Conservation (phyloP, 1,140 invertebrate species). For the Phocides pigmalion region DNA sequence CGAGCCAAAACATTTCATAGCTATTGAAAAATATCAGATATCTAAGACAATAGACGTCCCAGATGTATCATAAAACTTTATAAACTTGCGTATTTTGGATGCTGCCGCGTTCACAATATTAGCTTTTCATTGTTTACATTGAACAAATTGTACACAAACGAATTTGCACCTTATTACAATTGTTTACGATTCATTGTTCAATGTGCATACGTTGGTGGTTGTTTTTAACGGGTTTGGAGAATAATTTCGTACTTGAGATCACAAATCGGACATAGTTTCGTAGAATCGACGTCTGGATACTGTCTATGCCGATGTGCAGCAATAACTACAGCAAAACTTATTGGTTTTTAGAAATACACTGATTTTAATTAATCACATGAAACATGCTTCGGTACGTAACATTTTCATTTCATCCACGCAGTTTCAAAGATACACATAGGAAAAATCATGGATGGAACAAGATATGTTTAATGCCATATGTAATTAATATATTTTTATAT, state of each 20-base stretch:
- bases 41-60: conserved; percentile 2
- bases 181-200: background rate
- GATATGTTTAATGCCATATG: too few species aligned
- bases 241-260: conserved; percentile 47
- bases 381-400: background rate
- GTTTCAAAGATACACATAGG: too few species aligned
- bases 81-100: conserved; percentile 50
- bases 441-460: too few species aligned
- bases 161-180: conserved; percentile 16
- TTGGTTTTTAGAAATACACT: conserved; percentile 23
- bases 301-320: conserved; percentile 39
- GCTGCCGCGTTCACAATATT: conserved; percentile 10
- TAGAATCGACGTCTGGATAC: conserved; percentile 47
- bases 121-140: conserved; percentile 39
- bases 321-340: conserved; percentile 32
- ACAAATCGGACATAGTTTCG: conserved; percentile 50
- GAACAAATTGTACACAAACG: background rate
- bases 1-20: too few species aligned
- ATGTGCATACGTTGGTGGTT: conserved; percentile 2
- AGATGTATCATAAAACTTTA: conserved; percentile 17
- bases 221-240: conserved; percentile 43
- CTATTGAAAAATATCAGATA: background rate
- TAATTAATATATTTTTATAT: too few species aligned
- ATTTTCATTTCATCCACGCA: too few species aligned
- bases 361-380: background rate